Percentiles rank a stretch among this genome's conserved stretches.
Conservation (phyloP, 2,888 invertebrate species). For the Cylloceria caligata region DNA sequence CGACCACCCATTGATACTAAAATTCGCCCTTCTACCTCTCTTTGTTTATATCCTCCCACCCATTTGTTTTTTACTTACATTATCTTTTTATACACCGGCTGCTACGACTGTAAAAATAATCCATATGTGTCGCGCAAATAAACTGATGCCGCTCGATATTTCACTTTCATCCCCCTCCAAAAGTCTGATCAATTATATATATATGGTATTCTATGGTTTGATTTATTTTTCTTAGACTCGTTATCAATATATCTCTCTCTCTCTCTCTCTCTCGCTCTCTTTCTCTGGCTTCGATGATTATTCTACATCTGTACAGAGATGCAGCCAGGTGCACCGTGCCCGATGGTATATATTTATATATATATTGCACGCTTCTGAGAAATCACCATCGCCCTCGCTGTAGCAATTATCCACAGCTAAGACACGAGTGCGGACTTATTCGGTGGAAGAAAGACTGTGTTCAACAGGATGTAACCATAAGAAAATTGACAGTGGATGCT, state of each 20-base stretch:
- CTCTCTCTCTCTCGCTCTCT: background rate
- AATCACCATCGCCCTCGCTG: constrained; percentile 25
- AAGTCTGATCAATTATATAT: constrained; percentile 30
- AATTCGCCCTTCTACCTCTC: constrained; percentile 56
- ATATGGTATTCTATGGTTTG: constrained; percentile 3
- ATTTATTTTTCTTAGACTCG: constrained; percentile 37
- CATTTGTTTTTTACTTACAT: constrained; percentile 31
- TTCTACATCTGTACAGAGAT: constrained; percentile 27
- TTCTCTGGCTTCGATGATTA: constrained; percentile 24
- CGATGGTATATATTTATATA: background rate
- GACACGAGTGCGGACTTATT: constrained; percentile 13
- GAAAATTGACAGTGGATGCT: constrained; percentile 37
- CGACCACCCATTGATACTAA: constrained; percentile 80
- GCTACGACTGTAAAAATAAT: constrained; percentile 49
- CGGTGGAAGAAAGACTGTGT: background rate
- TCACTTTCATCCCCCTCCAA: constrained; percentile 47
- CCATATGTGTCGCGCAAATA: constrained; percentile 37
- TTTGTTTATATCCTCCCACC: background rate
- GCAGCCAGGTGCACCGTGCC: constrained; percentile 32
- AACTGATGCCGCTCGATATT: constrained; percentile 53
- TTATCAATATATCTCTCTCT: constrained; percentile 15
- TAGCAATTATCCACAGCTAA: constrained; percentile 50
- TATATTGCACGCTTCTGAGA: constrained; percentile 27
- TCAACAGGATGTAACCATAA: constrained; percentile 20
- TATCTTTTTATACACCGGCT: constrained; percentile 46